Evolutionary conservation across 2,113 vertebrate species (phyloP).

Genomic region (Chionodraco myersi): DNA sequence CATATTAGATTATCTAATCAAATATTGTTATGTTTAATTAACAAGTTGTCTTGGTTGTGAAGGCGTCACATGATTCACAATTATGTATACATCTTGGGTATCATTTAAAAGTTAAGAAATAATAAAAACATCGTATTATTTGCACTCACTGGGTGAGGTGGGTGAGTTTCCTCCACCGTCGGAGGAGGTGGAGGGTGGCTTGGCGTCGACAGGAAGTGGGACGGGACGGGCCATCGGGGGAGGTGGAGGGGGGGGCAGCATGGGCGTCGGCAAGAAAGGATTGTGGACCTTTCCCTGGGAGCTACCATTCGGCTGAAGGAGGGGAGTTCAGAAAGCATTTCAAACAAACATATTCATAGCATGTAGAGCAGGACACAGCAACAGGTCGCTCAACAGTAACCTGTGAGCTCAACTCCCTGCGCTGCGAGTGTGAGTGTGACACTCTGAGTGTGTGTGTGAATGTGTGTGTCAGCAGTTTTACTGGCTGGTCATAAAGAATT

Average conservation of each 20-base stretch:
- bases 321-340: background rate
- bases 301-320: constrained; percentile 93
- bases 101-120: constrained; percentile 44
- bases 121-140: background rate
- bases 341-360: background rate
- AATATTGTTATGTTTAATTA: background rate
- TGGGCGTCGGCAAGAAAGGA: constrained; percentile 98
- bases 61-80: background rate
- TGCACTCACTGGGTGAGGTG: constrained; percentile 96
- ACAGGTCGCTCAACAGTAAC: constrained; percentile 46
- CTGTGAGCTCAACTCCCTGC: constrained; percentile 39
- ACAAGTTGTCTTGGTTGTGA: constrained; percentile 11
- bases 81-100: background rate
- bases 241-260: constrained; percentile 97
- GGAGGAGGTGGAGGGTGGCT: constrained; percentile 94
- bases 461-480: constrained; percentile 77
- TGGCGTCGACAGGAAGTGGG: constrained; percentile 97
- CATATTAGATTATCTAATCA: constrained; percentile 31
- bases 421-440: background rate
- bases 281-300: constrained; percentile 99
- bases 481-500: constrained; percentile 80
- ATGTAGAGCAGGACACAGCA: constrained; percentile 7
- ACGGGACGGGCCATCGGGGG: constrained; percentile 98
- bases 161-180: constrained; percentile 96
- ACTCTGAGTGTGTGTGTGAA: background rate